Conservation (phyloP, 2,888 invertebrate genomes). For the Silvanus unidentatus region DNA sequence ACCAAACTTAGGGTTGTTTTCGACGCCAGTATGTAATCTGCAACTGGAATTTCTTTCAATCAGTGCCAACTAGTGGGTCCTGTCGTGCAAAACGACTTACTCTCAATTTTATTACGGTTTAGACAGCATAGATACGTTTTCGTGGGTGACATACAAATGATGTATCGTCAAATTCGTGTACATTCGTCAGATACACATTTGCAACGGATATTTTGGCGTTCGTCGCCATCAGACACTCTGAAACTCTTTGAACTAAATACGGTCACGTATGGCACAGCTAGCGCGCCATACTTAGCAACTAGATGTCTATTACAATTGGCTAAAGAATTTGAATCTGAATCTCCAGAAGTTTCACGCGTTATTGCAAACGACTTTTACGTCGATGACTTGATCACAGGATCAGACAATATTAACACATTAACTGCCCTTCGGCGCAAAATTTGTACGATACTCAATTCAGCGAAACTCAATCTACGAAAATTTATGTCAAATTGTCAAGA, state of each 20-base stretch:
- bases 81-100: too few species aligned
- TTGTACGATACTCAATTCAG: too few species aligned
- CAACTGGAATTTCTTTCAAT: background rate
- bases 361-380: conserved; percentile 9
- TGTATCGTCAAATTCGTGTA: conserved; percentile 1
- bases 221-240: background rate
- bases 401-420: too few species aligned
- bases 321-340: background rate
- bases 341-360: background rate
- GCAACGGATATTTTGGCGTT: background rate
- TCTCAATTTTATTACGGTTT: too few species aligned
- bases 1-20: background rate
- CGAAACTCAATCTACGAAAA: too few species aligned
- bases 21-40: too few species aligned
- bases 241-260: conserved; percentile 18
- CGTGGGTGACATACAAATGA: background rate
- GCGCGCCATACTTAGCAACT: conserved; percentile 4
- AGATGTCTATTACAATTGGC: conserved; percentile 7
- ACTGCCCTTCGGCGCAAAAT: too few species aligned
- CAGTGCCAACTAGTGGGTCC: background rate
- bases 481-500: too few species aligned
- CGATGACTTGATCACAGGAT: conserved; percentile 12
- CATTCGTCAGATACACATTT: background rate
- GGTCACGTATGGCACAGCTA: too few species aligned
- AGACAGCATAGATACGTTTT: background rate